phyloP scores from a whole-genome alignment of 2,113 vertebrate genomes.

The Sebastes schlegelii region DNA sequence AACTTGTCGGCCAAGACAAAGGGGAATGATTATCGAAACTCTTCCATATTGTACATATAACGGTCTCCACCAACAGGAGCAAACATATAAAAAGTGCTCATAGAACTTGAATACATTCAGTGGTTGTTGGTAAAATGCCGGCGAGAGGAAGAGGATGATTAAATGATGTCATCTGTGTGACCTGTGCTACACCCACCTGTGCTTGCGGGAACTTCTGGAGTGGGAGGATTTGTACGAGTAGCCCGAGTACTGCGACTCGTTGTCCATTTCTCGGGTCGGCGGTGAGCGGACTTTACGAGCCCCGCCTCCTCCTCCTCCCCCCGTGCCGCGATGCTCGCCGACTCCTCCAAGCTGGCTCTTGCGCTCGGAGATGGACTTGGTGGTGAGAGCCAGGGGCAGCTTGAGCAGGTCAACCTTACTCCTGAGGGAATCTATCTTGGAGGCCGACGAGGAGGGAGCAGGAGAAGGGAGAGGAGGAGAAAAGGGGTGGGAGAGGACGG shows the following conservation, averaged over 20 bases:
- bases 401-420: conserved; percentile 95
- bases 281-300: conserved; percentile 84
- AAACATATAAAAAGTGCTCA: neutral
- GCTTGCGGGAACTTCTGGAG: conserved; percentile 92
- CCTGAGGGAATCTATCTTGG: conserved; percentile 99
- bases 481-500: conserved; percentile 36
- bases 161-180: neutral
- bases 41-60: neutral
- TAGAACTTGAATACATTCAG: neutral
- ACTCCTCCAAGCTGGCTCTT: conserved; percentile 84
- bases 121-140: neutral
- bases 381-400: conserved; percentile 90
- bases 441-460: conserved; percentile 75
- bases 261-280: conserved; percentile 90
- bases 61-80: neutral
- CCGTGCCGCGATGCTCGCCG: conserved; percentile 82
- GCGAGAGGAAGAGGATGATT: neutral
- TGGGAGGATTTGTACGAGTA: conserved; percentile 95
- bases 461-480: conserved; percentile 65
- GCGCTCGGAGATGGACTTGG: conserved; percentile 84
- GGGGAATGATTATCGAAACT: neutral
- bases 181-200: conserved; percentile 82
- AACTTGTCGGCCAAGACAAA: too few species aligned
- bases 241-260: conserved; percentile 94
- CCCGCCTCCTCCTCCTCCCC: conserved; percentile 80